A percentile compares a stretch with the other conserved stretches of the same genome.
phyloP scores from a whole-genome alignment of 2,888 invertebrate genomes.

The Noctua fimbriata region DNA sequence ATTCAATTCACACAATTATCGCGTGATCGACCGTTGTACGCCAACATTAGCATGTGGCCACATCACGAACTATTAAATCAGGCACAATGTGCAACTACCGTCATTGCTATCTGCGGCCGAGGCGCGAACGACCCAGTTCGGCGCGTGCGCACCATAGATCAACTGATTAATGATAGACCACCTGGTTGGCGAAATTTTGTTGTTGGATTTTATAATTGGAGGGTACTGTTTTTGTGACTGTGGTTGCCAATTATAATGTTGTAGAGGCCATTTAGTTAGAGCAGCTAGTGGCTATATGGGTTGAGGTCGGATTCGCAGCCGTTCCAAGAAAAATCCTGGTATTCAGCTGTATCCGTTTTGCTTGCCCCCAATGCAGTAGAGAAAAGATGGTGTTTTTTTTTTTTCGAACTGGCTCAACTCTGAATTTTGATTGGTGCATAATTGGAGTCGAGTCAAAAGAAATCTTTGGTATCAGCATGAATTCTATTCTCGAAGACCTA shows the following conservation, averaged over 20 bases:
- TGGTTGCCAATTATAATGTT: background rate
- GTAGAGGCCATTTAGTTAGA: background rate
- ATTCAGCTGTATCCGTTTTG: background rate
- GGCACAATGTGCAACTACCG: constrained; percentile 73
- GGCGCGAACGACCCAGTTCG: constrained; percentile 77
- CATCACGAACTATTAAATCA: constrained; percentile 76
- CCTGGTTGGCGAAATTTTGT: constrained; percentile 55
- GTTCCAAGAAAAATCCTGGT: background rate
- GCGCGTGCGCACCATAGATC: constrained; percentile 79
- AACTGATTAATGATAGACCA: constrained; percentile 68
- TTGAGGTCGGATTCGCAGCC: background rate
- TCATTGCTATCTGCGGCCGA: constrained; percentile 66
- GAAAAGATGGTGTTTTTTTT: background rate
- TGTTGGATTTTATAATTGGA: constrained; percentile 48
- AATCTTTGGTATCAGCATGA: background rate
- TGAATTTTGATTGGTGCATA: background rate
- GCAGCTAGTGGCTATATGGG: background rate
- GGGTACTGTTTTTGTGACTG: background rate
- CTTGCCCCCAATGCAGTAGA: background rate
- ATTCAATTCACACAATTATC: constrained; percentile 56
- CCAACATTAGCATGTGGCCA: constrained; percentile 66
- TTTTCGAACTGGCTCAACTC: background rate
- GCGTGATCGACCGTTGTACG: constrained; percentile 62
- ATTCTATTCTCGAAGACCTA: background rate
- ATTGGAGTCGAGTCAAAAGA: background rate